A percentile compares a stretch with the other conserved stretches of the same genome.
Conservation (phyloP, 2,797 vertebrate species). For the Catharus ustulatus region DNA sequence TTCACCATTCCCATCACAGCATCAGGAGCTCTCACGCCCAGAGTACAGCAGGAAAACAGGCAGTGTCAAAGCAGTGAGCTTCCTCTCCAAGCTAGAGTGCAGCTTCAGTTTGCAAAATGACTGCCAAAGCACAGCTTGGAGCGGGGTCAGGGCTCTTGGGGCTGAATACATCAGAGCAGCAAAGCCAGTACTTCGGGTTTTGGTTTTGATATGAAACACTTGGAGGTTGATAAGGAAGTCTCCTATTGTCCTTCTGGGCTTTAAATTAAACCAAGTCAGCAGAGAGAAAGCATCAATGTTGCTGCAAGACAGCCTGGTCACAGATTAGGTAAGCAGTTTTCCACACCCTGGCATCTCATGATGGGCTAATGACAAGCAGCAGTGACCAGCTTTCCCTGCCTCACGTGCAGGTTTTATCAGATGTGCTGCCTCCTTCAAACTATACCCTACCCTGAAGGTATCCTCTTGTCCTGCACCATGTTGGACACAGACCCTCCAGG, state of each 20-base stretch:
- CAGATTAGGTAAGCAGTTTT: neutral
- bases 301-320: neutral
- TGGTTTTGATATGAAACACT: neutral
- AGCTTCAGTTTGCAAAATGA: neutral
- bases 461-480: neutral
- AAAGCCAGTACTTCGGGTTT: neutral
- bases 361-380: neutral
- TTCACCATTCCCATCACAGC: neutral
- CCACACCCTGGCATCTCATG: neutral
- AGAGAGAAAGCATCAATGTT: accelerated
- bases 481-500: accelerated
- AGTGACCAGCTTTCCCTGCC: neutral
- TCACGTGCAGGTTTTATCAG: neutral
- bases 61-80: neutral
- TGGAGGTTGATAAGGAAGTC: neutral
- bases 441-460: neutral
- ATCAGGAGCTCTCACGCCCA: neutral
- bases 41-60: neutral
- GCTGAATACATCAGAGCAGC: neutral
- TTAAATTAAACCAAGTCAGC: neutral
- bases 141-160: neutral
- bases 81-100: neutral
- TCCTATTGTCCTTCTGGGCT: neutral
- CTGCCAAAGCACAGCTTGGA: neutral
- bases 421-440: neutral